Evolutionary conservation across 1,140 invertebrate genomes (phyloP), one percentile per base, ranked within the genome.

Genomic region (Ips nitidus): DNA sequence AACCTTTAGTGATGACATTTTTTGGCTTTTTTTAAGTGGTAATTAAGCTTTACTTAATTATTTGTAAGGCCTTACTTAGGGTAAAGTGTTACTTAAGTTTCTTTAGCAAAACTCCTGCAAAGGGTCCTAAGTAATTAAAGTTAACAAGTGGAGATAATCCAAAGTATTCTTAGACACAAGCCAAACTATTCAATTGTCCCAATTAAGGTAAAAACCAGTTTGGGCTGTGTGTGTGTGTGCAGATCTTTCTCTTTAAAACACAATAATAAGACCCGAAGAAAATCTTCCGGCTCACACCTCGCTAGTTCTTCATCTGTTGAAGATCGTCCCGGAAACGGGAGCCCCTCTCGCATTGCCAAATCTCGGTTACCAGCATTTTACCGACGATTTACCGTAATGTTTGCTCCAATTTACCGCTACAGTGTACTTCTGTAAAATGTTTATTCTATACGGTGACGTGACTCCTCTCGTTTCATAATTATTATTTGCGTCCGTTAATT

Each of bases 261-360:
- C 59, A 71, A 67, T 72, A 69, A 75, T 69, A 75, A 68, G 72
- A 67, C 71, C 70, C 69, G 66, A 57, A 58, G 59, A 71, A 66
- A 71, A 67, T 69, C 74, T 71, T 73, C 73, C 74, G 67, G 52
- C 61, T 73, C 74, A 71, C 74, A 73, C 71, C 69, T 68, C 71
- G 66, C 59, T 61, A 71, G 70, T 69, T 71, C 69, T 73, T 71
- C 74, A 70, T 67, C 65, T 60, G 53, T 56, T 58, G 58, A 71
- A 68, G 57, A 62, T 53, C 71, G 66, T 52, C 39, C 66, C 61
- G 63, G 57, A 66, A 65, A 69, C 47, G 36, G 41, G 50, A 37
- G 45, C 50, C 65, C 64, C 64, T 52, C 57, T 63, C 53, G 52
- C 36, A 64, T 64, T 41, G 8, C 52, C 47, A 63, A 69, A 69